These are phyloP conservation scores for Trichogramma dendrolimi DNA, from an alignment of 2,888 invertebrate species.

Conservation along the genomic window DNA sequence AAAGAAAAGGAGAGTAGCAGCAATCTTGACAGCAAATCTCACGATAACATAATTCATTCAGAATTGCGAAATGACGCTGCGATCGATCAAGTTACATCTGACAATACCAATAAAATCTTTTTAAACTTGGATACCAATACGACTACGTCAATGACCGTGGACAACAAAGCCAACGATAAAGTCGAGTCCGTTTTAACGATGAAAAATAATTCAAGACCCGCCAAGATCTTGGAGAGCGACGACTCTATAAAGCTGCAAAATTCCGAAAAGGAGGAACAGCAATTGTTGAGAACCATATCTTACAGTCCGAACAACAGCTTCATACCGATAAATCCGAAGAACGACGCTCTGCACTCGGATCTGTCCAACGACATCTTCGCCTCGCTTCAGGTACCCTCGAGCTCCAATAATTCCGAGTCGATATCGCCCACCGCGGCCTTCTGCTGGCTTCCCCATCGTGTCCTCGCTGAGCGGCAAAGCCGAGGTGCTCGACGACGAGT, in stretches of 20 bases:
- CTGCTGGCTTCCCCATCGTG: constrained; percentile 72
- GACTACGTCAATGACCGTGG: constrained; percentile 47
- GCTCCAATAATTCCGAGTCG: constrained; percentile 58
- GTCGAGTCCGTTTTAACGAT: constrained; percentile 15
- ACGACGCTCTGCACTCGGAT: constrained; percentile 53
- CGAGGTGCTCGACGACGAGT: constrained; percentile 57
- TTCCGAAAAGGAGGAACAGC: constrained; percentile 37
- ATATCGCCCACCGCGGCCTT: constrained; percentile 75
- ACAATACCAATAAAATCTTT: constrained; percentile 41
- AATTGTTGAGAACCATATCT: constrained; percentile 39
- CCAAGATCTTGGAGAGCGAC: constrained; percentile 23
- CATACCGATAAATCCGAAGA: constrained; percentile 45
- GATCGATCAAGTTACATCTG: constrained; percentile 30
- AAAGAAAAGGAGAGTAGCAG: too few species aligned
- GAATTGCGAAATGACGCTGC: constrained; percentile 34
- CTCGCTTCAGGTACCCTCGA: constrained; percentile 58
- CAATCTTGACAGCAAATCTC: constrained; percentile 5
- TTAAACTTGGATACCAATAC: constrained; percentile 49
- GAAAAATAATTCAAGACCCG: constrained; percentile 16
- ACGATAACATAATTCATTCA: constrained; percentile 41
- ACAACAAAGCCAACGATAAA: constrained; percentile 26
- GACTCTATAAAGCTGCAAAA: constrained; percentile 31
- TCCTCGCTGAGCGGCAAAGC: constrained; percentile 59
- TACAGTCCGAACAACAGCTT: constrained; percentile 46
- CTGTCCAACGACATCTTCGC: constrained; percentile 61